Evolutionary conservation across 1,140 invertebrate species (phyloP).

Genomic region (Hylaeus anthracinus): DNA sequence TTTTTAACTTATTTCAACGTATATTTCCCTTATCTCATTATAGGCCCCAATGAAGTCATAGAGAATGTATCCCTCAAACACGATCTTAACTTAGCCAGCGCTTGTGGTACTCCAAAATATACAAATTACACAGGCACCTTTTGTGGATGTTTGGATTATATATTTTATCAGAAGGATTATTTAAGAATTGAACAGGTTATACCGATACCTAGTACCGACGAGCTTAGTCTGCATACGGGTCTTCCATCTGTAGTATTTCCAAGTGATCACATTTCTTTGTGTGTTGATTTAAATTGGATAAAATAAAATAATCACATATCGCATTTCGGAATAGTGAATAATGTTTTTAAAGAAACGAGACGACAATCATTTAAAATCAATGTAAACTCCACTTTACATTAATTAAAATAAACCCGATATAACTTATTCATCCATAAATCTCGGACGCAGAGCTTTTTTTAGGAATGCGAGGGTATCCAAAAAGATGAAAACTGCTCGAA

Average conservation of each 20-base stretch:
- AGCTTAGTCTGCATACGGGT: slow-evolving; percentile 86
- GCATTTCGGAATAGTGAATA: too few relatives aligned
- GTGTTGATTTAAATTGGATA: slow-evolving; percentile 89
- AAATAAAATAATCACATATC: slow-evolving; percentile 33
- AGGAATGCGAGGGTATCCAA: too few relatives aligned
- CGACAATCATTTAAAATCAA: too few relatives aligned
- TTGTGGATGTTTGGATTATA: slow-evolving; percentile 95
- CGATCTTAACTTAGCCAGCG: slow-evolving; percentile 84
- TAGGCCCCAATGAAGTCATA: slow-evolving; percentile 86
- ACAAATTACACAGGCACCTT: slow-evolving; percentile 94
- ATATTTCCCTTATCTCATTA: slow-evolving; percentile 59
- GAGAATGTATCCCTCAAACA: slow-evolving; percentile 84
- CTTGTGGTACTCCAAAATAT: slow-evolving; percentile 88
- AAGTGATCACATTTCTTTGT: slow-evolving; percentile 94
- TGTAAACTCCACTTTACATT: too few relatives aligned
- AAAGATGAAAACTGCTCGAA: background rate
- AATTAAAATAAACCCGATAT: too few relatives aligned
- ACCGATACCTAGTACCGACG: slow-evolving; percentile 89
- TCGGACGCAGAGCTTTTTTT: too few relatives aligned
- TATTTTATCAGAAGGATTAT: slow-evolving; percentile 88
- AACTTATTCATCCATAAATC: too few relatives aligned
- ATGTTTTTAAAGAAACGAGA: too few relatives aligned
- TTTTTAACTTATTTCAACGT: background rate
- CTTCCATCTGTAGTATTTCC: slow-evolving; percentile 94
- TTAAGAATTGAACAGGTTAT: slow-evolving; percentile 86